These are phyloP conservation scores for Resseliella maxima DNA, from an alignment of 2,888 invertebrate genomes.

Conservation along the genomic window DNA sequence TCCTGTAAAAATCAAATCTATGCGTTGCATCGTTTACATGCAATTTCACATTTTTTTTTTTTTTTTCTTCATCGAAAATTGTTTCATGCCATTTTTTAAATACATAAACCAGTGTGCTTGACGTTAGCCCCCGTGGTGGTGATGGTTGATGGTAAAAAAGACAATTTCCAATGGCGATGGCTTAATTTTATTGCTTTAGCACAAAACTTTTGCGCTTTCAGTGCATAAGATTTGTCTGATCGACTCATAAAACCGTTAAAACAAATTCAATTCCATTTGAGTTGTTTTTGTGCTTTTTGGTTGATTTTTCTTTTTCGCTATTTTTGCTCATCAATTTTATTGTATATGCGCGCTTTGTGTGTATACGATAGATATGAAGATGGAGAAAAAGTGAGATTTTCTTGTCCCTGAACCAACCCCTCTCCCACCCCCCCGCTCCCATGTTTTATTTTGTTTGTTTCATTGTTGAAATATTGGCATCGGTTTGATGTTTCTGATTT, in stretches of 20 bases:
- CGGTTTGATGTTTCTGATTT: too few species aligned
- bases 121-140: background rate
- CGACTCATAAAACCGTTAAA: constrained; percentile 26
- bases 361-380: too few species aligned
- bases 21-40: background rate
- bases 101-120: too few species aligned
- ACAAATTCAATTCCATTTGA: constrained; percentile 37
- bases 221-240: constrained; percentile 14
- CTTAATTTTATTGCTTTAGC: constrained; percentile 41
- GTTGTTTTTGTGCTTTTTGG: background rate
- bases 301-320: background rate
- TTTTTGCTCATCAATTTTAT: constrained; percentile 11
- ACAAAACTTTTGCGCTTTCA: constrained; percentile 31
- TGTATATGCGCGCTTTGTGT: background rate
- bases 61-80: too few species aligned
- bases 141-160: background rate
- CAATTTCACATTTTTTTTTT: too few species aligned
- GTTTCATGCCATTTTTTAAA: too few species aligned
- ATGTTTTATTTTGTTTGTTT: too few species aligned
- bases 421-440: too few species aligned
- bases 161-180: constrained; percentile 16
- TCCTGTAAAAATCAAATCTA: background rate
- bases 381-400: background rate
- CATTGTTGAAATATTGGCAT: too few species aligned
- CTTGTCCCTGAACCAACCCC: too few species aligned